phyloP scores from a whole-genome alignment of 1,140 invertebrate species.

The Bombus superbus region DNA sequence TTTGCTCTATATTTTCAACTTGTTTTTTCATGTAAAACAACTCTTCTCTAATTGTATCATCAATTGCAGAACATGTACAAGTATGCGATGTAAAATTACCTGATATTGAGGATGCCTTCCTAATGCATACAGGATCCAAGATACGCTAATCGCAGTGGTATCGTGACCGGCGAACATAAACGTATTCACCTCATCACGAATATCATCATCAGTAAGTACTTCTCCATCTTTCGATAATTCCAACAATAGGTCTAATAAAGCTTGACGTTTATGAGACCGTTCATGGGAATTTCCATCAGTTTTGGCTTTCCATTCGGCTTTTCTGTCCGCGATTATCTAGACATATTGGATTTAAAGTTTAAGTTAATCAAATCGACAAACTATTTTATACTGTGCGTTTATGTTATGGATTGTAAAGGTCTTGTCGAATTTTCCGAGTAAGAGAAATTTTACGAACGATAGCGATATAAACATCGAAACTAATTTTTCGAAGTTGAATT shows the following conservation, averaged over 20 bases:
- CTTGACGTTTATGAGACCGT: slow-evolving; percentile 78
- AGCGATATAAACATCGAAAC: too few relatives aligned
- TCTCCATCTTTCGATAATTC: slow-evolving; percentile 79
- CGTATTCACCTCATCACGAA: slow-evolving; percentile 86
- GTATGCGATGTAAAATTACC: slow-evolving; percentile 43
- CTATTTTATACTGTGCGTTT: not conserved
- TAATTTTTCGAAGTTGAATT: too few relatives aligned
- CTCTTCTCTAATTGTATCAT: not conserved
- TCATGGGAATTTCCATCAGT: slow-evolving; percentile 62
- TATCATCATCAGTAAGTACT: slow-evolving; percentile 78
- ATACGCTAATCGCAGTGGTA: slow-evolving; percentile 84
- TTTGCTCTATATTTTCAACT: not conserved
- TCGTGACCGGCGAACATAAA: slow-evolving; percentile 88
- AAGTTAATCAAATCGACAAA: too few relatives aligned
- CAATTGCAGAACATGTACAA: not conserved
- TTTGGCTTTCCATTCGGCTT: slow-evolving; percentile 72
- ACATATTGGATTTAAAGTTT: too few relatives aligned
- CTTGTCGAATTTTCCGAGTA: too few relatives aligned
- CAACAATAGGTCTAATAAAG: slow-evolving; percentile 86
- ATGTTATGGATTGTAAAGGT: not conserved
- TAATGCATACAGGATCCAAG: slow-evolving; percentile 83
- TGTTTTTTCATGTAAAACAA: not conserved
- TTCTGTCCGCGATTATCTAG: slow-evolving; percentile 80
- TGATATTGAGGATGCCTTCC: slow-evolving; percentile 83
- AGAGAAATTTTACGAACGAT: too few relatives aligned